Evolutionary conservation across 1,140 invertebrate species (phyloP), one percentile per base, ranked within the genome.

Genomic region (Diprion similis): DNA sequence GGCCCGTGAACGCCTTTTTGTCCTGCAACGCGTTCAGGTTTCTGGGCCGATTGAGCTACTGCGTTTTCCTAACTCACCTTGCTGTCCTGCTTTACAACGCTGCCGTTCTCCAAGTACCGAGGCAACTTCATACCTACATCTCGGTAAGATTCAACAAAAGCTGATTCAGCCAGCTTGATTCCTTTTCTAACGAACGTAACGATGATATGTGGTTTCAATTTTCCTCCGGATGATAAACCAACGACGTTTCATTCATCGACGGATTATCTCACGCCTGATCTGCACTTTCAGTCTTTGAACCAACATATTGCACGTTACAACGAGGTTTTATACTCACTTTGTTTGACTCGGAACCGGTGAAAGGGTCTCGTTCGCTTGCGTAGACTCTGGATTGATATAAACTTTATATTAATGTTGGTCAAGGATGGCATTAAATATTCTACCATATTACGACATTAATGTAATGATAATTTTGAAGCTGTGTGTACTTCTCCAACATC

Each of bases 41-140:
- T 10, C 69, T 75, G 7, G 73, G 75, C 18, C 70, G 47, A 65
- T 46, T 76, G 8, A 72, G 74, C 13, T 76, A 76, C 73, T 75
- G 67, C 68, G 73, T 76, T n/a, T 76, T 71, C 66, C 69, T 76
- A 9, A 76, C 72, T 11, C 75, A 76, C 46, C 46, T 74, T 10
- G 65, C 66, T 8, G 68, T 76, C 1, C 37, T 76, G 10, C 19
- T 71, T 19, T 74, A 67, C 37, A 24, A 66, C 45, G 48, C 66
- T 45, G 66, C 45, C 10, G 68, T 65, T 18, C 15, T 71, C n/a
- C 68, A 68, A 64, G 46, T 70, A 48, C 74, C 73, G 11, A 37
- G 69, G 46, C 69, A 70, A 46, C 46, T 70, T 8, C 69, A 70
- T 37, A 70, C 15, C 11, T 70, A 70, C 46, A 70, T 70, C 19